Evolutionary conservation across 1,140 invertebrate species (phyloP), one percentile per base, ranked within the genome.

Genomic region (Acromyrmex heyeri): DNA sequence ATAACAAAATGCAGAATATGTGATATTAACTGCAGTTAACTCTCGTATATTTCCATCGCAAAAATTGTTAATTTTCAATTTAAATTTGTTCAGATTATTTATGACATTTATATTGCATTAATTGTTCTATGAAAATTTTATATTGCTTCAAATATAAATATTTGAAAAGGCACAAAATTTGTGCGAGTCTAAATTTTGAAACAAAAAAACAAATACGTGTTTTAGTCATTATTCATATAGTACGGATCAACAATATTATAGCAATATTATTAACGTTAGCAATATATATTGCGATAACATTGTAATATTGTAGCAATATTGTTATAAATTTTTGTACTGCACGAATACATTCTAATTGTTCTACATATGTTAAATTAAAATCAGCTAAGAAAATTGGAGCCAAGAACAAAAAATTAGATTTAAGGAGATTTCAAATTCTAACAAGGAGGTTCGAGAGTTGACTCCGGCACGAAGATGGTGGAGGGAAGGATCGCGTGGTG

Each of bases 371-470:
- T 59, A 16, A 44, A 82, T 14, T 55, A 14, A 10, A 27, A 38
- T 75, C 6, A 38, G n/a, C 14, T 73, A 5, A 34, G 6, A 34
- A 34, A 34, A 38, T 38, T 6, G 7, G 14, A 61, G 24, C 24
- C n/a, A 4, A 27, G 34, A 62, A 73, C 14, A 5, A 38, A 38
- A 62, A 62, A 30, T 59, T 16, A n/a, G 30, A 83, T 85, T 86
- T 61, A 89, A 95, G 92, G 95, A 96, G 53, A 93, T 91, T 53
- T 90, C 89, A 7, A 92, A 93, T 86, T 91, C 89, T 44, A 93
- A 92, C 50, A 94, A 92, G 90, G 93, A 93, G 87, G 90, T 91
- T 30, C 92, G 85, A 16, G 93, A 93, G 38, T 55, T 94, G 12
- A 93, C 92, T 2, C 90, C 93, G 10, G 91, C 91, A 0, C 88